Conservation (phyloP, 2,888 invertebrate species). For the Microctonus aethiopoides region DNA sequence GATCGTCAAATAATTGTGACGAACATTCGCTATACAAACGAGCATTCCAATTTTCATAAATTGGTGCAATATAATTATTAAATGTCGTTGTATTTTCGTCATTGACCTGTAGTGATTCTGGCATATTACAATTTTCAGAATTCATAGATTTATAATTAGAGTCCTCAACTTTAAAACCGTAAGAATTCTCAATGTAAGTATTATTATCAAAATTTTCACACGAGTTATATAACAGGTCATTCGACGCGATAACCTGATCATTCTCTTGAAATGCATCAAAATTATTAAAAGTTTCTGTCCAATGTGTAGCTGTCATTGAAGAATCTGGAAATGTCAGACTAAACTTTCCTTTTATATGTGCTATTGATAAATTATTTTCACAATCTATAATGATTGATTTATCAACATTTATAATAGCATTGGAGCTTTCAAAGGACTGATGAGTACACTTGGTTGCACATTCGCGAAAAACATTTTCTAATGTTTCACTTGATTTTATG, state of each 20-base stretch:
- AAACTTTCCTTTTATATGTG: neutral
- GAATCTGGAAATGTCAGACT: slow-evolving; percentile 6
- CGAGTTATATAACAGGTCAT: slow-evolving; percentile 24
- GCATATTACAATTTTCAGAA: slow-evolving; percentile 19
- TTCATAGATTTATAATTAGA: slow-evolving; percentile 26
- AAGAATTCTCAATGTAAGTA: neutral
- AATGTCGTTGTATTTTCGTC: slow-evolving; percentile 23
- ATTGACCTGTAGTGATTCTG: slow-evolving; percentile 2
- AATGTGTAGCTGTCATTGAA: slow-evolving; percentile 17
- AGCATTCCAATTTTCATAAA: slow-evolving; percentile 30
- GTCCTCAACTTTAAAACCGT: neutral
- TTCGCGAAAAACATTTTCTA: neutral
- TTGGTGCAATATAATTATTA: slow-evolving; percentile 11
- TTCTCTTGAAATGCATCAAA: slow-evolving; percentile 17
- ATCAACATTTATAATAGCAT: neutral
- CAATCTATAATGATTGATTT: slow-evolving; percentile 9
- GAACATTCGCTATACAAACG: slow-evolving; percentile 22
- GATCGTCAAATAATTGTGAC: slow-evolving; percentile 18
- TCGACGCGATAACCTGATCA: neutral
- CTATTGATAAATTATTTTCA: slow-evolving; percentile 27
- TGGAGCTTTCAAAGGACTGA: neutral
- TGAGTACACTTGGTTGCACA: neutral
- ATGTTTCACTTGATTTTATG: neutral
- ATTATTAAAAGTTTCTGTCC: slow-evolving; percentile 30
- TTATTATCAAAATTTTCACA: slow-evolving; percentile 27